These are phyloP conservation scores for Lordiphosa mommai DNA, from an alignment of 1,140 invertebrate species.

Conservation along the genomic window DNA sequence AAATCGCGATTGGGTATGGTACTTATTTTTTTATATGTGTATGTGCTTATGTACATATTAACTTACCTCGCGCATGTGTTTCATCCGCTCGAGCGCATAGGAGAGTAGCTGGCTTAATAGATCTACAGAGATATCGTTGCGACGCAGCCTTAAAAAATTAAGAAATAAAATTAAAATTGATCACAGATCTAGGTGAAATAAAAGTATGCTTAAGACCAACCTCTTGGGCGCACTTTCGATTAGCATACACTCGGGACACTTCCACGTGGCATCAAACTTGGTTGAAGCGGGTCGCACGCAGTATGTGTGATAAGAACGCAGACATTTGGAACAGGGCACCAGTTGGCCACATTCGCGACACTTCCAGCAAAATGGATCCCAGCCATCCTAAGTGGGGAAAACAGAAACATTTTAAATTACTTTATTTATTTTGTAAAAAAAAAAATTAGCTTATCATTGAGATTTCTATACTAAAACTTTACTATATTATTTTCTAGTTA, in stretches of 20 bases:
- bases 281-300: constrained; percentile 85
- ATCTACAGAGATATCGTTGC: constrained; percentile 64
- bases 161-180: not conserved
- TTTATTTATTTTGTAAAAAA: no score
- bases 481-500: no score
- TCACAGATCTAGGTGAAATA: not conserved
- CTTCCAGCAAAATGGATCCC: constrained; percentile 93
- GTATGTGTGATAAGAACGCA: constrained; percentile 90
- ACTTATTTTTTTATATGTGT: not conserved
- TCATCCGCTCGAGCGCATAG: constrained; percentile 73
- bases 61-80: constrained; percentile 72
- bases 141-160: constrained; percentile 43
- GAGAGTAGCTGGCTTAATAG: constrained; percentile 63
- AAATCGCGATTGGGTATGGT: constrained; percentile 26
- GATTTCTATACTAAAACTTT: no score
- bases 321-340: constrained; percentile 89
- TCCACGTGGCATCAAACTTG: constrained; percentile 84
- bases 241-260: constrained; percentile 92
- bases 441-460: no score
- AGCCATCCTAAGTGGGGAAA: constrained; percentile 57
- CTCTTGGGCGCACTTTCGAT: constrained; percentile 89
- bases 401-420: not conserved
- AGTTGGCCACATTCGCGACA: constrained; percentile 85
- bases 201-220: constrained; percentile 19
- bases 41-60: constrained; percentile 11